Evolutionary conservation across 2,888 invertebrate species (phyloP).

Genomic region (Heliconius charithonia): DNA sequence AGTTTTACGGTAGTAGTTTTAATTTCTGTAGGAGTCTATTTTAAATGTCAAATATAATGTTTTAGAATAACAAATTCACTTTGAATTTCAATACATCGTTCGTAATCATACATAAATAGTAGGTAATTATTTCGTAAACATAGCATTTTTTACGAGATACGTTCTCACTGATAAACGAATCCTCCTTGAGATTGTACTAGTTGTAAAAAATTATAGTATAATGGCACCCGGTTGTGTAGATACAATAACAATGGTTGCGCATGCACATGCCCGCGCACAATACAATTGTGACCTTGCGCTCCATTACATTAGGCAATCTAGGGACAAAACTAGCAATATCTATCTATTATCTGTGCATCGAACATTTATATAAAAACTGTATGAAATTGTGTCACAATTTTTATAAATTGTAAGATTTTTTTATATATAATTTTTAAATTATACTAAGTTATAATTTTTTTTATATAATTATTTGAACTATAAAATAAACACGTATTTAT

Average conservation of each 20-base stretch:
- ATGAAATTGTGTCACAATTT: background rate
- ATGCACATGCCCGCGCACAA: slow-evolving; percentile 50
- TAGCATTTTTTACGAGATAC: slow-evolving; percentile 20
- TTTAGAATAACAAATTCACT: background rate
- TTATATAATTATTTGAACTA: background rate
- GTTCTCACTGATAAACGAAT: slow-evolving; percentile 46
- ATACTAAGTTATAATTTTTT: background rate
- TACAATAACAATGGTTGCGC: slow-evolving; percentile 58
- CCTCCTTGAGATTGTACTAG: slow-evolving; percentile 36
- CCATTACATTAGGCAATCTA: slow-evolving; percentile 51
- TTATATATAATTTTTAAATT: background rate
- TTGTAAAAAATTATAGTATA: slow-evolving; percentile 43
- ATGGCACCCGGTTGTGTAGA: slow-evolving; percentile 53
- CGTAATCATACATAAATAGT: background rate
- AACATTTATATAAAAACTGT: background rate
- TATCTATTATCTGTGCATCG: background rate
- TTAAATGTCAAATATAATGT: background rate
- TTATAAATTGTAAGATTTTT: background rate
- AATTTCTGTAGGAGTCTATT: background rate
- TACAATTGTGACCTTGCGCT: slow-evolving; percentile 66
- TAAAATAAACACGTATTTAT: background rate
- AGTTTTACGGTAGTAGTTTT: background rate
- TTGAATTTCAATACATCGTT: background rate
- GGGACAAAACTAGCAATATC: slow-evolving; percentile 27
- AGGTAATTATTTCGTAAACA: background rate